phyloP scores from a whole-genome alignment of 1,140 invertebrate species.

The Zaprionus tsacasi region DNA sequence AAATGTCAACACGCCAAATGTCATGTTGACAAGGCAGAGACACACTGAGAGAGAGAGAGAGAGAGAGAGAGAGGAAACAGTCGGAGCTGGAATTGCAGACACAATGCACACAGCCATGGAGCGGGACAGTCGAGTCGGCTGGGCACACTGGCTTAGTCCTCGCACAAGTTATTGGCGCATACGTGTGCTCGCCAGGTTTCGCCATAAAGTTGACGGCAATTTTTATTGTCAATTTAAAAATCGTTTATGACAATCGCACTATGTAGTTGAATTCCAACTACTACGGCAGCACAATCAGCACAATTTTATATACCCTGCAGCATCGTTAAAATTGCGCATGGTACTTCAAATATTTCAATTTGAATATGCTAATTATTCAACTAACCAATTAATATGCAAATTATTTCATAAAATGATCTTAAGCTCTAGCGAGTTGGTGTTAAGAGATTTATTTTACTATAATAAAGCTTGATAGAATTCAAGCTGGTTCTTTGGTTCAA shows the following conservation, averaged over 20 bases:
- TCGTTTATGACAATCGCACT: constrained; percentile 80
- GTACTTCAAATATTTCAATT: background rate
- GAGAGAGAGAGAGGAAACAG: constrained; percentile 31
- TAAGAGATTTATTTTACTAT: background rate
- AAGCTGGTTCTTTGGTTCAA: background rate
- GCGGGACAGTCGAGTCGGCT: background rate
- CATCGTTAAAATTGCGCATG: background rate
- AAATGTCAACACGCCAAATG: constrained; percentile 82
- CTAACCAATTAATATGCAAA: background rate
- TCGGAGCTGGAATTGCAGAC: constrained; percentile 27
- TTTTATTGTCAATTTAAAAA: constrained; percentile 83
- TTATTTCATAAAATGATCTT: background rate
- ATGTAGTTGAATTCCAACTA: constrained; percentile 29
- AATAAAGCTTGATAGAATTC: background rate
- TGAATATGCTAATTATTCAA: background rate
- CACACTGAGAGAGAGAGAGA: constrained; percentile 13
- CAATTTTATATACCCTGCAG: constrained; percentile 4
- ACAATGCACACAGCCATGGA: constrained; percentile 23
- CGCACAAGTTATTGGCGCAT: constrained; percentile 11
- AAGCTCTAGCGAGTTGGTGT: background rate
- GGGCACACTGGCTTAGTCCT: constrained; percentile 18
- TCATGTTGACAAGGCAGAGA: constrained; percentile 80
- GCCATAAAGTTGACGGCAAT: constrained; percentile 68
- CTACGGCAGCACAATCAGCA: background rate
- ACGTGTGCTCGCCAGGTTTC: constrained; percentile 42